Evolutionary conservation across 1,140 invertebrate genomes (phyloP).

Genomic region (Drosophila guanche): DNA sequence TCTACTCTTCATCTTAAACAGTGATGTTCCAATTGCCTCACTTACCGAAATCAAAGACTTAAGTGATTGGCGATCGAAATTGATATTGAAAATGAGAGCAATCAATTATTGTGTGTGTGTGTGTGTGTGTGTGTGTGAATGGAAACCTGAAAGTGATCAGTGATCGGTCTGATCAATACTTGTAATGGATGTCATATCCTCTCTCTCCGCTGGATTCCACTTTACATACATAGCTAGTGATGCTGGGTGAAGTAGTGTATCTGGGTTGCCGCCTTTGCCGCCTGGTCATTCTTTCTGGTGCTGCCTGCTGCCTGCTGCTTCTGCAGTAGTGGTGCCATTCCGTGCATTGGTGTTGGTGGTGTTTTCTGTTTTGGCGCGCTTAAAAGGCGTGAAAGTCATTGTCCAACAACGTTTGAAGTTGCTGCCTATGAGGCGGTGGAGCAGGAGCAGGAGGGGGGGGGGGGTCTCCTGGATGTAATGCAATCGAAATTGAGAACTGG

Average conservation of each 20-base stretch:
- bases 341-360: constrained; percentile 16
- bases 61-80: no score
- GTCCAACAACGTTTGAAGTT: constrained; percentile 56
- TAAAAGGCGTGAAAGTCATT: constrained; percentile 78
- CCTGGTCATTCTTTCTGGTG: constrained; percentile 17
- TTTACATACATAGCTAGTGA: not conserved
- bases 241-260: constrained; percentile 18
- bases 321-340: constrained; percentile 8
- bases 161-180: constrained; percentile 10
- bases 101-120: no score
- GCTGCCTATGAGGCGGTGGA: constrained; percentile 1
- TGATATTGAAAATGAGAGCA: no score
- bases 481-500: constrained; percentile 4
- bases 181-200: not conserved
- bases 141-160: no score
- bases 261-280: constrained; percentile 8
- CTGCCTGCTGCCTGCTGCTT: not conserved
- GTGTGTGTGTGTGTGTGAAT: no score
- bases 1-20: no score
- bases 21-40: no score
- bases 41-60: no score
- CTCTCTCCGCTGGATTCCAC: no score
- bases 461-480: constrained; percentile 21
- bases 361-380: constrained; percentile 70
- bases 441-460: constrained; percentile 6